Base-by-base conservation (phyloP, 2,797 vertebrate species). In the Pempheris klunzingeri region DNA sequence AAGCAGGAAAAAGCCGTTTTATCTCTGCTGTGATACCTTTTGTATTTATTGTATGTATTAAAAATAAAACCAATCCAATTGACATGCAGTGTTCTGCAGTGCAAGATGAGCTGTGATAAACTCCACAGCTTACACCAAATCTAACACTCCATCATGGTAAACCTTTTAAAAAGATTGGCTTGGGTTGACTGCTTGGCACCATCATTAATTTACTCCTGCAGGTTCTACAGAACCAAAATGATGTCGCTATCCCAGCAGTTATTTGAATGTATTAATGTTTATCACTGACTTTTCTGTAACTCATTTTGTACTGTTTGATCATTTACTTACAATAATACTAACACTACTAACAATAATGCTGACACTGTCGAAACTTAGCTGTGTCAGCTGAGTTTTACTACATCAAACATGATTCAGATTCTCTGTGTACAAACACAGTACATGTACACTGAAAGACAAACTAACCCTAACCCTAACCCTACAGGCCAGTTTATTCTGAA, bases 41-140 rank as follows among this genome's bases (percentile, higher is more conserved):
- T 32, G 15, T n/a, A n/a, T n/a, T n/a, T n/a, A n/a, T n/a, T 49
- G 26, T 30, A 54, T 36, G 61, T 2, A 62, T 61, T 64, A 55
- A 28, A 67, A 47, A 39, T 28, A 2, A 62, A 74, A 79, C 80
- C 13, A 64, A 76, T 77, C 32, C 18, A 69, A 4, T 5, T 58
- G 28, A 58, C 3, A 38, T 49, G 53, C 28, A 47, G 26, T 57
- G 64, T 2, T 57, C 54, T 20, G 65, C 75, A 52, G n/a, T n/a
- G n/a, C n/a, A 47, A 60, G 30, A 77, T 38, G n/a, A 12, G 5
- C 24, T 53, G 30, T 67, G 14, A 67, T 22, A 46, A 46, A 44
- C 17, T 63, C 3, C 68, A 54, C 34, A 70, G 32, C 34, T 12
- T 18, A 47, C 13, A 43, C 7, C 50, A 70, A 78, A 72, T 54